Percentiles rank a stretch among this genome's conserved stretches.
phyloP scores from a whole-genome alignment of 1,140 invertebrate species.

The Steinernema feltiae region DNA sequence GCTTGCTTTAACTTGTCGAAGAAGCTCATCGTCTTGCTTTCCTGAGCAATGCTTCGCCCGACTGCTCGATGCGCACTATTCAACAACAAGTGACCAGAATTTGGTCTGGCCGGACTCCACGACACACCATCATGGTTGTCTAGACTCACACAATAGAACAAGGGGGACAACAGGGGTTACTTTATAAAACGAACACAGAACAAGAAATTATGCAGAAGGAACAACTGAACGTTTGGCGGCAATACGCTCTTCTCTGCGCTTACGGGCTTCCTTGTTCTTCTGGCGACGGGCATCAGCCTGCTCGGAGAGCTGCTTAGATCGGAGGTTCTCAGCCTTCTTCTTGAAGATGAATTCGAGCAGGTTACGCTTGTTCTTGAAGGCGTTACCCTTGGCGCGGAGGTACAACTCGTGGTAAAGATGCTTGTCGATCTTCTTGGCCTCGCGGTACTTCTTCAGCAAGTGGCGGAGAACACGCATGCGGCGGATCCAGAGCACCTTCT shows the following conservation, averaged over 20 bases:
- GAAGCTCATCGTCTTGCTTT: too few species aligned
- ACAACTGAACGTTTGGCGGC: slow-evolving; percentile 70
- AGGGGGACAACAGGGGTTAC: too few species aligned
- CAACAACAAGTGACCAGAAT: too few species aligned
- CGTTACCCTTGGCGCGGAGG: slow-evolving; percentile 96
- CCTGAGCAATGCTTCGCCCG: too few species aligned
- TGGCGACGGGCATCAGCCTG: slow-evolving; percentile 90
- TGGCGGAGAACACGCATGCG: slow-evolving; percentile 90
- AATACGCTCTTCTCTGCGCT: slow-evolving; percentile 85
- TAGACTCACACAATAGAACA: too few species aligned
- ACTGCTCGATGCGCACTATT: too few species aligned
- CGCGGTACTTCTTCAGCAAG: slow-evolving; percentile 89
- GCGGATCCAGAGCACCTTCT: slow-evolving; percentile 96
- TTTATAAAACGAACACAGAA: too few species aligned
- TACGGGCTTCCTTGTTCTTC: slow-evolving; percentile 89
- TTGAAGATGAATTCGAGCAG: slow-evolving; percentile 99
- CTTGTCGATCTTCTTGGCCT: slow-evolving; percentile 96
- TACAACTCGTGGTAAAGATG: slow-evolving; percentile 92
- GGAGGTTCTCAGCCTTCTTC: slow-evolving; percentile 97
- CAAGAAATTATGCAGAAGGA: too few species aligned
- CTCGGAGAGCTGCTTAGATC: slow-evolving; percentile 91
- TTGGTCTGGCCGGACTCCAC: too few species aligned
- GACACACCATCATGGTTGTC: too few species aligned
- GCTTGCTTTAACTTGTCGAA: too few species aligned
- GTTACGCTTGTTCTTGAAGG: slow-evolving; percentile 99